Evolutionary conservation across 2,888 invertebrate species (phyloP), one percentile per base, ranked within the genome.

Genomic region (Zele albiditarsus): DNA sequence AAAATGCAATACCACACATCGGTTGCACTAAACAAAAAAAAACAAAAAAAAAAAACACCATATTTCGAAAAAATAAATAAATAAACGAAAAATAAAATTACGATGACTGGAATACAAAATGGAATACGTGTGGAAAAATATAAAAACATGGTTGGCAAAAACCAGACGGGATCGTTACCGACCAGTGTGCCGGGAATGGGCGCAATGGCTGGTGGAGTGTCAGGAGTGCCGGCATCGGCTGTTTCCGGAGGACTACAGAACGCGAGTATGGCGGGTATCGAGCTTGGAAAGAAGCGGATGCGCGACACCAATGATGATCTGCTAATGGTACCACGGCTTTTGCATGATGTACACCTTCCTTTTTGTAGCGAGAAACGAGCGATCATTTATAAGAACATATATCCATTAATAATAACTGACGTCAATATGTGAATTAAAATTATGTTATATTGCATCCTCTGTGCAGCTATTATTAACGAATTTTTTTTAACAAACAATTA

Each of bases 221-320:
- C 88, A 82, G 87, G 87, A 83, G 84, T 87, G 80, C 84, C 86
- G 78, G 90, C 91, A 87, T 89, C 91, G 89, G 91, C 91, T 88
- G 90, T 92, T 87, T 90, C 91, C 88, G 89, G 87, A 91, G 90
- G 91, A 91, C 91, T 92, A 90, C 91, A 91, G 90, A 90, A 92
- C 92, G 92, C 94, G 91, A 92, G 93, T 91, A 92, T 91, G 91
- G 91, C 92, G 89, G 90, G 92, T 93, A 93, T 95, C 93, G 95
- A 96, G 94, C 93, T 94, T 92, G 96, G 96, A 94, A 97, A 97
- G 95, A 97, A 97, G 94, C 96, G 97, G 93, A 95, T 96, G 93
- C 95, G 94, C 89, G 94, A 94, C 91, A 93, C 93, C 91, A 94
- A 94, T 92, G 95, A 95, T 92, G 95, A 95, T 92, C 93, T 95